Conservation (phyloP, 2,888 invertebrate genomes). For the Andrena marginata region DNA sequence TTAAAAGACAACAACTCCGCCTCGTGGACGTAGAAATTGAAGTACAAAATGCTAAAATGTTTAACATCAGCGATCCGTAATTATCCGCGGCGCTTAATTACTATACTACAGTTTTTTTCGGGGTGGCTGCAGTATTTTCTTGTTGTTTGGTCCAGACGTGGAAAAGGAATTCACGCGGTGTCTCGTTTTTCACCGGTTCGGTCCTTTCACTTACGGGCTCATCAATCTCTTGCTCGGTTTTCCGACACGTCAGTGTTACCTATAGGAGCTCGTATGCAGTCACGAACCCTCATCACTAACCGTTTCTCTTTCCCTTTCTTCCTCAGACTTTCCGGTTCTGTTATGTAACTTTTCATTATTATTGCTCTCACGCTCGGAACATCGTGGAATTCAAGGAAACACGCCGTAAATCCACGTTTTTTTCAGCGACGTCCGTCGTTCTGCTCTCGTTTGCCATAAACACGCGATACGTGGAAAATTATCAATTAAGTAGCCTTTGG, state of each 20-base stretch:
- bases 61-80: constrained; percentile 51
- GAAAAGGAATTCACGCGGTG: constrained; percentile 63
- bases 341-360: constrained; percentile 67
- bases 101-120: constrained; percentile 63
- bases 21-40: not conserved
- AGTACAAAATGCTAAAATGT: constrained; percentile 16
- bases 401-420: constrained; percentile 19
- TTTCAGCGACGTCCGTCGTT: not conserved
- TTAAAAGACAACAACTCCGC: not conserved
- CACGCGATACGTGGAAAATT: constrained; percentile 4
- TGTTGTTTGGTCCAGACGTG: constrained; percentile 48
- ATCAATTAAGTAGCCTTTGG: not conserved
- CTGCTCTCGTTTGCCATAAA: not conserved
- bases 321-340: constrained; percentile 49
- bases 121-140: constrained; percentile 30
- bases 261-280: constrained; percentile 40
- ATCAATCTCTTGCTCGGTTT: constrained; percentile 70
- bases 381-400: constrained; percentile 30
- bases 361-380: constrained; percentile 52
- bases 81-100: constrained; percentile 66
- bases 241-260: constrained; percentile 53
- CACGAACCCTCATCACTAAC: constrained; percentile 62
- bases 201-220: constrained; percentile 71
- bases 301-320: constrained; percentile 56
- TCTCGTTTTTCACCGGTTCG: constrained; percentile 61